These are phyloP conservation scores for Sepiola atlantica DNA, from an alignment of 2,888 invertebrate genomes.

Conservation along the genomic window DNA sequence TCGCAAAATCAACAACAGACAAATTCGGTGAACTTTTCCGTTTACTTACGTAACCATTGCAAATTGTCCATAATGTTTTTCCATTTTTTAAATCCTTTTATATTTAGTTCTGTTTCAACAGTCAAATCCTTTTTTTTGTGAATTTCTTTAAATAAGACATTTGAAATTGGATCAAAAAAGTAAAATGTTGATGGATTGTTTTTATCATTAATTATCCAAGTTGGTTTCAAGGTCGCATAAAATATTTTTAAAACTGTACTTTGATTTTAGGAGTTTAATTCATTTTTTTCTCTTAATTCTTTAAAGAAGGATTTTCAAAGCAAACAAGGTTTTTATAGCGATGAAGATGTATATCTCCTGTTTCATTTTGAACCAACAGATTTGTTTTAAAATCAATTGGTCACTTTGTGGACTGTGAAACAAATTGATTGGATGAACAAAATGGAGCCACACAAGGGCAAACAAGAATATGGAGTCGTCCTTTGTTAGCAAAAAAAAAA, in stretches of 20 bases:
- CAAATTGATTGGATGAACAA: slow-evolving; percentile 9
- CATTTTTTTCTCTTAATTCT: neutral
- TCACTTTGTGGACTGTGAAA: neutral
- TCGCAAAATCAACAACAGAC: neutral
- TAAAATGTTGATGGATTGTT: neutral
- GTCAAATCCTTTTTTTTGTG: neutral
- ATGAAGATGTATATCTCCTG: neutral
- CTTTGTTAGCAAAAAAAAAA: neutral
- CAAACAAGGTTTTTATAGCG: slow-evolving; percentile 15
- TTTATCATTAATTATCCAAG: neutral
- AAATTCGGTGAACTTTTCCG: neutral
- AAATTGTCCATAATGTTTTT: neutral
- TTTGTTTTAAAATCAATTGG: neutral
- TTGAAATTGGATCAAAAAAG: neutral
- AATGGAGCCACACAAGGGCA: slow-evolving; percentile 1
- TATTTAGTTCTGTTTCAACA: neutral
- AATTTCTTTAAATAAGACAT: neutral
- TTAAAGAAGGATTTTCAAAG: neutral
- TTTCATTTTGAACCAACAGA: neutral
- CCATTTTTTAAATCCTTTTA: neutral
- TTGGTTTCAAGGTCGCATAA: neutral
- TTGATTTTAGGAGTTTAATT: neutral
- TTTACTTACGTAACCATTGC: neutral
- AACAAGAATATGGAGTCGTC: neutral
- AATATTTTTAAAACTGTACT: neutral